Conservation (phyloP, 2,888 invertebrate genomes). For the Diloba caeruleocephala region DNA sequence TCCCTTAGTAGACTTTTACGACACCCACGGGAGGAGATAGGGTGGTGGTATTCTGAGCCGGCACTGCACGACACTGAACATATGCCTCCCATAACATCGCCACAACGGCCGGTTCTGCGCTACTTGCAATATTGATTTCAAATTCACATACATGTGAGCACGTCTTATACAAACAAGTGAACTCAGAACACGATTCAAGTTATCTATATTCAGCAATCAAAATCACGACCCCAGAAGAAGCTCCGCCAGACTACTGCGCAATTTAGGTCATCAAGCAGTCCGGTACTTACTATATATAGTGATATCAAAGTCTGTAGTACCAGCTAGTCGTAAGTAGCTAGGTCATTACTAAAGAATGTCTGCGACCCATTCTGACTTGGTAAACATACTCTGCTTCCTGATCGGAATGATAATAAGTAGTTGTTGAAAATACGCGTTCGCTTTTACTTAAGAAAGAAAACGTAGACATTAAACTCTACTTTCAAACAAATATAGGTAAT, state of each 20-base stretch:
- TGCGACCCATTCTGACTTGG: slow-evolving; percentile 27
- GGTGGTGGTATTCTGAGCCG: no score
- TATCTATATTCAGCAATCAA: slow-evolving; percentile 6
- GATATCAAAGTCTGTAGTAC: slow-evolving; percentile 14
- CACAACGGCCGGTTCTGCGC: no score
- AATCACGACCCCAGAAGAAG: slow-evolving; percentile 6
- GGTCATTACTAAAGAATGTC: slow-evolving; percentile 38
- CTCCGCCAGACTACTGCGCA: slow-evolving; percentile 1
- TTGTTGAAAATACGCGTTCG: neutral
- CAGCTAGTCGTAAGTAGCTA: slow-evolving; percentile 12
- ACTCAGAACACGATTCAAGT: neutral
- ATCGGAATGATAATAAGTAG: slow-evolving; percentile 6
- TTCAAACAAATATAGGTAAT: no score
- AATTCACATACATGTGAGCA: no score
- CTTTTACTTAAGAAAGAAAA: neutral
- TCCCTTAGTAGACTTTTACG: no score
- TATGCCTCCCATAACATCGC: no score
- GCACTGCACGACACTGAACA: no score
- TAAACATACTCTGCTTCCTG: slow-evolving; percentile 5
- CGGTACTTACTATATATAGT: slow-evolving; percentile 9
- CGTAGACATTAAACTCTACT: no score
- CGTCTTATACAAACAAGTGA: no score
- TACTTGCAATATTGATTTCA: no score
- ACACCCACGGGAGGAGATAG: no score
- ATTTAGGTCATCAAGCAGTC: slow-evolving; percentile 38